Percentiles rank a stretch among this genome's conserved stretches.
phyloP scores from a whole-genome alignment of 2,888 invertebrate species.

The Dendrolimus pini region DNA sequence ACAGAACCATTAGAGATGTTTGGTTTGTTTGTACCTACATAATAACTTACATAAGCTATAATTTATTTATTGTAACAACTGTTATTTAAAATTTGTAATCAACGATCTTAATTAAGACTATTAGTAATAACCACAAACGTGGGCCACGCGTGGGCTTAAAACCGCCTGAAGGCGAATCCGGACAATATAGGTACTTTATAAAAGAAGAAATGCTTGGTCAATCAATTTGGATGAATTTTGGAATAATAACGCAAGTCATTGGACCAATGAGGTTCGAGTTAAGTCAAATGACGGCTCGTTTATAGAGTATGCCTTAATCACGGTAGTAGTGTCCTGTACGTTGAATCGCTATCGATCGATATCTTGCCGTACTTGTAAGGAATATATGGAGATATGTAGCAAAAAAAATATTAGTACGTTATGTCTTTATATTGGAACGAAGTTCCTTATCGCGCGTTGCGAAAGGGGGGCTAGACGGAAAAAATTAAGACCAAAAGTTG shows the following conservation, averaged over 20 bases:
- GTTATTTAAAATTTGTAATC: background rate
- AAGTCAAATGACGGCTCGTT: background rate
- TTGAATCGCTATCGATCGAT: too few relatives aligned
- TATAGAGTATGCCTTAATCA: too few relatives aligned
- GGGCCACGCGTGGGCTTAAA: background rate
- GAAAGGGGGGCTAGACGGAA: too few relatives aligned
- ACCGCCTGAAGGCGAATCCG: background rate
- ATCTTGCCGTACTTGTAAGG: too few relatives aligned
- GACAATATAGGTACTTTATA: background rate
- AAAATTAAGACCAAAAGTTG: too few relatives aligned
- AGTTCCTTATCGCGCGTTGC: too few relatives aligned
- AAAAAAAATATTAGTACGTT: too few relatives aligned
- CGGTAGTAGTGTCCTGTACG: too few relatives aligned
- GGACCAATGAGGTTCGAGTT: background rate
- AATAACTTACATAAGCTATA: background rate
- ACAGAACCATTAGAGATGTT: too few relatives aligned
- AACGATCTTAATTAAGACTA: background rate
- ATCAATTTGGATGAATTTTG: background rate
- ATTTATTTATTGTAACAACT: background rate
- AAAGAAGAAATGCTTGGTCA: background rate
- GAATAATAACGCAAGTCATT: background rate
- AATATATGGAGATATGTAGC: too few relatives aligned
- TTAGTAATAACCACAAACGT: background rate
- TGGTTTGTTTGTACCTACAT: background rate
- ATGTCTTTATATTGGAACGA: too few relatives aligned